A percentile compares a stretch with the other conserved stretches of the same genome.
Conservation (phyloP, 2,888 invertebrate genomes). For the Phlogophora meticulosa region DNA sequence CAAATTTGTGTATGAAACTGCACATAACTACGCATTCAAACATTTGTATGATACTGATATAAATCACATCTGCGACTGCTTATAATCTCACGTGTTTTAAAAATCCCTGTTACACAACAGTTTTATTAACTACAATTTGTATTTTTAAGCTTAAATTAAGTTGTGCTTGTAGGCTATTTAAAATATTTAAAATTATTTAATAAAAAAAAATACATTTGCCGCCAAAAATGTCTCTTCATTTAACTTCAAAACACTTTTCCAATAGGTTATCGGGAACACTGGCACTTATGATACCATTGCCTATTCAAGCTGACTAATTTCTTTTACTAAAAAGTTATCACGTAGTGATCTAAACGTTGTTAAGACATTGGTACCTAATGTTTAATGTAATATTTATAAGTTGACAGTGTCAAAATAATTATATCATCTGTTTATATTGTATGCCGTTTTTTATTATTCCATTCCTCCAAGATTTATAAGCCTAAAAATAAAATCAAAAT, state of each 20-base stretch:
- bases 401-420: constrained; percentile 90
- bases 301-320: constrained; percentile 59
- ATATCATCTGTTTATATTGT: constrained; percentile 87
- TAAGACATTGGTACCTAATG: constrained; percentile 79
- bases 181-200: constrained; percentile 7
- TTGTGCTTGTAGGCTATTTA: constrained; percentile 8
- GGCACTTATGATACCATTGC: constrained; percentile 55
- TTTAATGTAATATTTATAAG: constrained; percentile 79
- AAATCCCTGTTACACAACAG: no score
- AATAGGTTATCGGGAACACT: constrained; percentile 63
- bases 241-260: constrained; percentile 56
- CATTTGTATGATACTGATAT: no score
- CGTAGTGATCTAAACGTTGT: constrained; percentile 73
- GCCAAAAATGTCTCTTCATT: constrained; percentile 39
- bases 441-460: constrained; percentile 80
- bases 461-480: no score
- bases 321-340: constrained; percentile 69
- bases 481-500: no score
- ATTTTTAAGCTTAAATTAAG: constrained; percentile 10
- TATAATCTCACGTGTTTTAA: no score
- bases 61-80: no score
- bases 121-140: no score
- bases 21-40: no score
- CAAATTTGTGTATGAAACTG: no score
- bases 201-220: constrained; percentile 21